Percentiles rank a stretch among this genome's conserved stretches.
Evolutionary conservation across 2,888 invertebrate genomes (phyloP).

Genomic region (Hemicrepidius hirtus): DNA sequence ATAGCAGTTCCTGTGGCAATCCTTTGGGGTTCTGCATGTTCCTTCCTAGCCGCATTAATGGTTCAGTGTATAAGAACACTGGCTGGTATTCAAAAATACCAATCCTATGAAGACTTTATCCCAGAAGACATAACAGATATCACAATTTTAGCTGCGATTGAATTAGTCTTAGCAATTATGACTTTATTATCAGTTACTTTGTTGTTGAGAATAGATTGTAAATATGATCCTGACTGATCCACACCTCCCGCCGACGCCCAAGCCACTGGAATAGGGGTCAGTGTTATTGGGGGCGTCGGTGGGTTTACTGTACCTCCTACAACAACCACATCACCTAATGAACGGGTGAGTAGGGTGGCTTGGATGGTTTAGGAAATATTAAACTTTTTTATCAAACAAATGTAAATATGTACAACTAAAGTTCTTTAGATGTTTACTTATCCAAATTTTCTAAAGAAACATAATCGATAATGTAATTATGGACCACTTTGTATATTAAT

Average conservation of each 20-base stretch:
- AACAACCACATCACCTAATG: constrained; percentile 72
- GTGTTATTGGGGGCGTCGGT: constrained; percentile 64
- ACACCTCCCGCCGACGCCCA: constrained; percentile 71
- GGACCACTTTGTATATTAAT: constrained; percentile 15
- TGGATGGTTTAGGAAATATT: constrained; percentile 72
- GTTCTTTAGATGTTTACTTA: not conserved
- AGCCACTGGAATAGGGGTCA: constrained; percentile 67
- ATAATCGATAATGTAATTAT: constrained; percentile 9
- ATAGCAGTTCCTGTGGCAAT: constrained; percentile 69
- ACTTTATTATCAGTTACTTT: constrained; percentile 74
- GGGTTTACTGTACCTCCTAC: constrained; percentile 67
- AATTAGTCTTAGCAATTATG: constrained; percentile 73
- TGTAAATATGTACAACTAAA: not conserved
- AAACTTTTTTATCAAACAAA: not conserved
- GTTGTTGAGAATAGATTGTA: constrained; percentile 75
- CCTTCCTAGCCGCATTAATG: constrained; percentile 74
- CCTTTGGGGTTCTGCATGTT: constrained; percentile 76
- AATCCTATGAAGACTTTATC: constrained; percentile 50
- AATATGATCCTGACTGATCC: constrained; percentile 70
- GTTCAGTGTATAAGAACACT: constrained; percentile 76
- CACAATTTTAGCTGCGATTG: constrained; percentile 73
- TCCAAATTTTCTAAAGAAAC: constrained; percentile 1
- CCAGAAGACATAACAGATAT: constrained; percentile 57
- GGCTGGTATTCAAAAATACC: constrained; percentile 55
- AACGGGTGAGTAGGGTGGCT: constrained; percentile 75